Conservation (phyloP, 1,140 invertebrate genomes). For the Dreissena rostriformis region DNA sequence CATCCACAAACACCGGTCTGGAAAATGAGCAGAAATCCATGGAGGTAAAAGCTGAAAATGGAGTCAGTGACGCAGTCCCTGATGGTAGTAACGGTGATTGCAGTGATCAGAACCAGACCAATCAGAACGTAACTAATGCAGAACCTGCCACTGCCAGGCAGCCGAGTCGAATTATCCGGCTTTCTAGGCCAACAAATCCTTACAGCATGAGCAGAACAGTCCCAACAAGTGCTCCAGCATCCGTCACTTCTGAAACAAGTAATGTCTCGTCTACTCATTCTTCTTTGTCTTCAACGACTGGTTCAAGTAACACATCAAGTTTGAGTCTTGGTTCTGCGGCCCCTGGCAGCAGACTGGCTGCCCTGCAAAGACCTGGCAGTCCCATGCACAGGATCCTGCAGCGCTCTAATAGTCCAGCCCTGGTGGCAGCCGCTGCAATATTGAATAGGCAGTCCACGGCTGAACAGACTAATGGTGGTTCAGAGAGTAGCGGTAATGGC, state of each 20-base stretch:
- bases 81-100: too few species aligned
- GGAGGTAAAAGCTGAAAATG: too few species aligned
- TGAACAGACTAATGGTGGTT: neutral
- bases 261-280: neutral
- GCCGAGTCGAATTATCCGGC: slow-evolving; percentile 32
- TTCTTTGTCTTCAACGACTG: neutral
- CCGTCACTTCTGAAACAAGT: neutral
- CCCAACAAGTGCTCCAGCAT: neutral
- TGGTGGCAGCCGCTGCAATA: slow-evolving; percentile 29
- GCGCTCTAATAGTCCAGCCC: slow-evolving; percentile 42
- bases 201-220: neutral
- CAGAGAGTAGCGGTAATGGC: too few species aligned
- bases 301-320: neutral
- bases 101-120: neutral
- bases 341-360: slow-evolving; percentile 47
- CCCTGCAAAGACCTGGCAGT: slow-evolving; percentile 54
- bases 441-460: slow-evolving; percentile 15
- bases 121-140: too few species aligned
- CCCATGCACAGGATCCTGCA: slow-evolving; percentile 48
- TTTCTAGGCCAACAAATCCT: slow-evolving; percentile 35
- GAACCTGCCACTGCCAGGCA: slow-evolving; percentile 9
- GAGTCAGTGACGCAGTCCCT: too few species aligned
- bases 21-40: too few species aligned
- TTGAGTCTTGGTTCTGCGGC: neutral
- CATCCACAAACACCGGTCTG: neutral